These are phyloP conservation scores for Cerceris rybyensis DNA, from an alignment of 2,888 invertebrate species.

Conservation along the genomic window DNA sequence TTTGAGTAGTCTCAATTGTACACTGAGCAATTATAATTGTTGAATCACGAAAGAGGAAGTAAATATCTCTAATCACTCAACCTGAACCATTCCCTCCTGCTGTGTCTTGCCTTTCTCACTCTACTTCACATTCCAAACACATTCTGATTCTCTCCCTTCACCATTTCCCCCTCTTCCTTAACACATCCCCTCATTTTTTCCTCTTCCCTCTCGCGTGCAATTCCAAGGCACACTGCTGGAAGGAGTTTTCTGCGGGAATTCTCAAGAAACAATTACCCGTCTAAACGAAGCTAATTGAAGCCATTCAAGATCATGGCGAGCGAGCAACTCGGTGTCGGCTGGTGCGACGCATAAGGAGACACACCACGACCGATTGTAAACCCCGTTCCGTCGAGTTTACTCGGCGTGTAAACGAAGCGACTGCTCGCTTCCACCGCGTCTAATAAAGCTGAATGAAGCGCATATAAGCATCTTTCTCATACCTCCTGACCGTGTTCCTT, in stretches of 20 bases:
- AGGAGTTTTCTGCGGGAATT: slow-evolving; percentile 70
- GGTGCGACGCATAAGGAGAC: slow-evolving; percentile 56
- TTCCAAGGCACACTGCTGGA: slow-evolving; percentile 31
- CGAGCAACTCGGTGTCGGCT: slow-evolving; percentile 54
- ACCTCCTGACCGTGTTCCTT: slow-evolving; percentile 69
- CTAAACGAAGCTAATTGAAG: slow-evolving; percentile 80
- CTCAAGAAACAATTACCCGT: slow-evolving; percentile 79
- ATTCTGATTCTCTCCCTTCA: no score
- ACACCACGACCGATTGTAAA: slow-evolving; percentile 47
- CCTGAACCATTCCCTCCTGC: no score
- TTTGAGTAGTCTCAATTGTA: no score
- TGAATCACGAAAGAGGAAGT: no score
- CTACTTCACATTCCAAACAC: no score
- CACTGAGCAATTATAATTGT: no score
- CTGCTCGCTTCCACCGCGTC: slow-evolving; percentile 41
- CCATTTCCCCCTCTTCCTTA: background rate
- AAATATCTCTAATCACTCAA: no score
- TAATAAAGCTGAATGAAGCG: slow-evolving; percentile 62
- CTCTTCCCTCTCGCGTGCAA: slow-evolving; percentile 10
- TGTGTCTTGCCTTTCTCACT: no score
- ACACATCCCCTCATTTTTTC: background rate
- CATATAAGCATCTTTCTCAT: slow-evolving; percentile 52
- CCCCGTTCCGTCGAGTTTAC: slow-evolving; percentile 62
- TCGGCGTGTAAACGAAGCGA: slow-evolving; percentile 62
- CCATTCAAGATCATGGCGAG: slow-evolving; percentile 79